Conservation (phyloP, 2,888 invertebrate species). For the Papilio elwesi region DNA sequence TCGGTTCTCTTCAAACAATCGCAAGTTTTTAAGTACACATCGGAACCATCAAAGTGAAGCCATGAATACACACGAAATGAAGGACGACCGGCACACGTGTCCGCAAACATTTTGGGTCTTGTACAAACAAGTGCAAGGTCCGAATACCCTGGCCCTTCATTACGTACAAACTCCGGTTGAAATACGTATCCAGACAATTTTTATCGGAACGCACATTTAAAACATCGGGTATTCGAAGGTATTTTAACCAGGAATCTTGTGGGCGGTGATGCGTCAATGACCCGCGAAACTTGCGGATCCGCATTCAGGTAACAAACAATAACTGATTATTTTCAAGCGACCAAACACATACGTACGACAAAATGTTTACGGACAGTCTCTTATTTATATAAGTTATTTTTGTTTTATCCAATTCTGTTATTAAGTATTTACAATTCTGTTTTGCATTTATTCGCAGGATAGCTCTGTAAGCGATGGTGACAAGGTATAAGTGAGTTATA, state of each 20-base stretch:
- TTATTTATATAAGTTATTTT: not conserved
- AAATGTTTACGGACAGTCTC: not conserved
- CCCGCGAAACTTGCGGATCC: constrained; percentile 81
- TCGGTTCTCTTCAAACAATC: constrained; percentile 45
- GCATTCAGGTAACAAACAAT: constrained; percentile 75
- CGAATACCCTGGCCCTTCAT: constrained; percentile 51
- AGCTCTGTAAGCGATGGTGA: constrained; percentile 12
- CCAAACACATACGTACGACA: not conserved
- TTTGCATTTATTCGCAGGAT: constrained; percentile 10
- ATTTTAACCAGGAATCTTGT: constrained; percentile 70
- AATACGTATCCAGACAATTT: constrained; percentile 44
- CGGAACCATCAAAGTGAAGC: constrained; percentile 71
- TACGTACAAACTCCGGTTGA: constrained; percentile 44
- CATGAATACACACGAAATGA: constrained; percentile 66
- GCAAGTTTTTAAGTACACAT: constrained; percentile 62
- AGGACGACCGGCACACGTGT: constrained; percentile 72
- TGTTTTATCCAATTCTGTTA: not conserved
- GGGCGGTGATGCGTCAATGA: constrained; percentile 82
- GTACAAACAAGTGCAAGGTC: constrained; percentile 67
- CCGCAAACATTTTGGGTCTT: constrained; percentile 71
- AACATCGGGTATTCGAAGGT: constrained; percentile 46
- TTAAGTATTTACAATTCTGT: not conserved
- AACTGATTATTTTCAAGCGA: constrained; percentile 50
- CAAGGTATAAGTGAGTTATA: constrained; percentile 45
- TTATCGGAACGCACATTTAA: constrained; percentile 51